Evolutionary conservation across 2,888 invertebrate species (phyloP), one percentile per base, ranked within the genome.

Genomic region (Epirrhoe alternata): DNA sequence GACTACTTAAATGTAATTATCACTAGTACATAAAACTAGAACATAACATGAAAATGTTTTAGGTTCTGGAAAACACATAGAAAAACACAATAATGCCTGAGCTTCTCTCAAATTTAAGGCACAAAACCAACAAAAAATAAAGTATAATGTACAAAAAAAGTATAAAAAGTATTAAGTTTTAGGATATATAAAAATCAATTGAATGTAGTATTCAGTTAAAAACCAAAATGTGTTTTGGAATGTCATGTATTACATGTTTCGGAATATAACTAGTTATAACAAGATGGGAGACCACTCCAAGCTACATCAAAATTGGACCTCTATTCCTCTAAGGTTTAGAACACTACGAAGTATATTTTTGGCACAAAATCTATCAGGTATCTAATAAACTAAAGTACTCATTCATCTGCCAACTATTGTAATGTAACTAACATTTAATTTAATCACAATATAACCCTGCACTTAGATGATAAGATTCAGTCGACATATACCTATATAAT

Each of bases 361-460:
- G 67, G 67, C 67, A 67, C 66, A 55, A 49, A 45, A 60, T 47
- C 17, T 56, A 55, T 59, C 8, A 63, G 7, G 14, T 30, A 62
- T 38, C 5, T 17, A 57, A 33, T 30, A 14, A 60, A 64, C 55
- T 62, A 61, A 50, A 50, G 35, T 63, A 55, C 47, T 58, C 35
- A 52, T 17, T 35, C 16, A 47, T 6, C 50, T 50, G 54, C 52
- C 55, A 60, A 45, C 52, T 60, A 51, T 52, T 55, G 51, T 33
- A 31, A 52, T 56, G 47, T 50, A 52, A 47, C 42, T 68, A 61
- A 49, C 35, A 57, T 53, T 56, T 53, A 56, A 55, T 56, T 60
- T 64, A 47, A 71, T 71, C 71, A 71, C 71, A 68, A 62, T 42
- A 54, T 38, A 57, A 68, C 70, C 68, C 70, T 71, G 70, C 64